Evolutionary conservation across 2,113 vertebrate genomes (phyloP), one percentile per base, ranked within the genome.

Genomic region (Dasyornis broadbenti): DNA sequence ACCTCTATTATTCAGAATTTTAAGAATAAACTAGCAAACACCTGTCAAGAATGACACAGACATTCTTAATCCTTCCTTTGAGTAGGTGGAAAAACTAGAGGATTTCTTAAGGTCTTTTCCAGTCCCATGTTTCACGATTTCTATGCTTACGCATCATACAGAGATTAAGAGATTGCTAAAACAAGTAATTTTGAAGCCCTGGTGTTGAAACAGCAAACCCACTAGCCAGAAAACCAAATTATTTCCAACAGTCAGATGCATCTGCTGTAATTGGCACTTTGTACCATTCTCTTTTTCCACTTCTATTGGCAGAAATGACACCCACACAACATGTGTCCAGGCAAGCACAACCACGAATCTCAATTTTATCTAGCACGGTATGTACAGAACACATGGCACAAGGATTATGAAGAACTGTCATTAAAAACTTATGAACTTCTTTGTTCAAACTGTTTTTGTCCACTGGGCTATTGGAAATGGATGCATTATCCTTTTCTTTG

Each of bases 291-390:
- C 89, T 86, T 94, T 91, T 92, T 69, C 72, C 76, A 90, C 61
- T 96, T 77, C 82, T 75, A 61, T 82, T 90, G 96, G 94, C 78
- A 97, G 94, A 81, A 96, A 82, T 83, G 66, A 95, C 91, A 65
- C 95, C 95, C 92, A 95, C 95, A 94, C 79, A 94, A 94, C 93
- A 94, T 94, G 93, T 97, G 93, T 90, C 89, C 66, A 91, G 80
- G 63, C 84, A 92, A 89, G 70, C 82, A 84, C 31, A 79, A 65
- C 57, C 91, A 72, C 92, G 68, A 76, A 64, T 59, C 80, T 63
- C 61, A 44, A 76, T 83, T 86, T 86, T 75, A 90, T 71, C 70
- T 76, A 92, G 93, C 89, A 96, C 72, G 0, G 10, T 45, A 90
- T 86, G 94, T 96, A 92, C 96, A 81, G 91, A 95, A 93, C 90